Base-by-base conservation (phyloP, 2,888 invertebrate species). In the Ditula angustiorana region DNA sequence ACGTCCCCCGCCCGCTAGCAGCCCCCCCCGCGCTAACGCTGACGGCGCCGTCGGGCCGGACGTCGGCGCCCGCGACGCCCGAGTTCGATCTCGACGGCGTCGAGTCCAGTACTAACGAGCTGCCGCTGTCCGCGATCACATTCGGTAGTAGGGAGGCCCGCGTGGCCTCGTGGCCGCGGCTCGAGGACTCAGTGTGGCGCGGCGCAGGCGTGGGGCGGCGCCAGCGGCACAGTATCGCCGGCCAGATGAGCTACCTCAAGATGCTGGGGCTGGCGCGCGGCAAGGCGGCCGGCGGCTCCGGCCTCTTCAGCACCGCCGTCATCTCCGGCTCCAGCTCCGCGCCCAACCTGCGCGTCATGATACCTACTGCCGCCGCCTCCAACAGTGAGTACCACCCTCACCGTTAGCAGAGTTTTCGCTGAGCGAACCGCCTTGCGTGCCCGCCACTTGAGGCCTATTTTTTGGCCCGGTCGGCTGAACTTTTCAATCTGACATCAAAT, bases 151-250 rank as follows among this genome's bases (percentile, higher is more conserved):
- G 66, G 69, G 83, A 65, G 83, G 69, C 68, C 72, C 8, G 80
- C 78, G 47, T 41, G 62, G 30, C 47, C 41, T 55, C 62, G 59
- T 60, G 68, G 61, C 69, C 81, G 73, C 76, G 86, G 76, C 85
- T 88, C 68, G 87, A 82, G 79, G 56, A 49, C 60, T 75, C 61
- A 84, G 85, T 81, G 85, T 86, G 57, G 81, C 82, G 69, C 85
- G 89, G 79, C 92, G 93, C 81, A 94, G 94, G 79, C 92, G 93
- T 81, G 94, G 94, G 95, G 95, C 96, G 96, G 93, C 96, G 96
- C 93, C 97, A 97, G 94, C 96, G 97, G 93, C 97, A 98, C 96
- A 97, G 97, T 95, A 97, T 98, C 95, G 97, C 97, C 94, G 97
- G 97, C 94, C 97, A 97, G 96, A 96, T 97, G 96, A 97, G 96